Evolutionary conservation across 1,140 invertebrate species (phyloP), one percentile per base, ranked within the genome.

Genomic region (Drosophila gunungcola): DNA sequence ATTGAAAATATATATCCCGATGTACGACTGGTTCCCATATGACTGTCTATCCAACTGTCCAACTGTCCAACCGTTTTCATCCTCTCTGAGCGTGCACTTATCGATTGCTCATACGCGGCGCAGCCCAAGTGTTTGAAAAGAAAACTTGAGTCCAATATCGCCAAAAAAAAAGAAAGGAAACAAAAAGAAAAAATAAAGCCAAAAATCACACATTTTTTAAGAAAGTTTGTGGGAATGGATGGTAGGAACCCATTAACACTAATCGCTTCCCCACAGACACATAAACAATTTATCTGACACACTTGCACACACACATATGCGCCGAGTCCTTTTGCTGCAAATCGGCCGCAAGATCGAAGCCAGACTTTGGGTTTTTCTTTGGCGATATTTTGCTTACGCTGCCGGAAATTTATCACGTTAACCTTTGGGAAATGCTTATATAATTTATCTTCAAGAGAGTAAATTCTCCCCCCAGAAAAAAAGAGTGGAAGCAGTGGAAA

Each of bases 181-280:
- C 16, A 1, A 21, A 21, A 21, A 21, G 16, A 34, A 80, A 84
- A 81, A 88, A 68, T 73, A 82, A 82, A 60, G 58, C 73, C 77
- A 70, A 63, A 80, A 89, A 89, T 89, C 83, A 86, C 65, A 88
- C 84, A 89, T 84, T 83, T 75, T 78, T 64, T 51, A 67, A 80
- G 61, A 68, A 34, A 45, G 53, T 2, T 34, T n/a, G 2, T 21
- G 11, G 27, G 29, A 36, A 27, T 10, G 2, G 48, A 29, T 49
- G 10, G 11, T 11, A 4, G 42, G 73, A 89, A 83, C 80, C 84
- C 84, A 89, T 89, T 89, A 89, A 89, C 84, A 89, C 84, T 89
- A 89, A 89, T 89, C 84, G 84, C 85, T 89, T 89, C 84, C 84
- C 84, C 84, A 89, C 84, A 89, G 84, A 89, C 84, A 89, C 84